Evolutionary conservation across 2,797 vertebrate species (phyloP).

Genomic region (Propithecus perrieri): DNA sequence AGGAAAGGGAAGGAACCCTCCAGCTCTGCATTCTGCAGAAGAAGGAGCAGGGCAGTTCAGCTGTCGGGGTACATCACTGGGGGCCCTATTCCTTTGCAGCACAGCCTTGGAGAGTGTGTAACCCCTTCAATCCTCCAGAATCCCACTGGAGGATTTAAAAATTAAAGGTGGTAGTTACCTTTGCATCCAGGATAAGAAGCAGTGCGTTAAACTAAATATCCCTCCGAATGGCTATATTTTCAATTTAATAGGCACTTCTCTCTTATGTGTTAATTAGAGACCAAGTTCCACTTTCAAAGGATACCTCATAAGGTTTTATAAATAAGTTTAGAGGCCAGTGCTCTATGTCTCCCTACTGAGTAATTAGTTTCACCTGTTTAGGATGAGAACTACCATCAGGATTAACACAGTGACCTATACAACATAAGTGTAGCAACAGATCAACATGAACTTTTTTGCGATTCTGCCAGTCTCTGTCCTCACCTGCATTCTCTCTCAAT

Average conservation of each 20-base stretch:
- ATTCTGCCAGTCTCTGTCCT: neutral
- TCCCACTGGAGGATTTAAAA: neutral
- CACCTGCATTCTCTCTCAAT: neutral
- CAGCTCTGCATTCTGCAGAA: neutral
- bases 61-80: rapidly evolving
- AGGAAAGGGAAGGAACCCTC: neutral
- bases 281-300: conserved; percentile 71
- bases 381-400: conserved; percentile 57
- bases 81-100: neutral
- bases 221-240: conserved; percentile 63
- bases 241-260: conserved; percentile 57
- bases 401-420: conserved; percentile 63
- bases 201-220: conserved; percentile 25
- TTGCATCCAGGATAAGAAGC: neutral
- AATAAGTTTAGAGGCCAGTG: conserved; percentile 47
- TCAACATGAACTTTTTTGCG: neutral
- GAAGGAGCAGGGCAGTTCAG: neutral
- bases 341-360: conserved; percentile 6
- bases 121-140: neutral
- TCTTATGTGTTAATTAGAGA: conserved; percentile 77
- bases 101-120: neutral
- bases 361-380: conserved; percentile 61
- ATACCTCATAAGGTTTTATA: conserved; percentile 68
- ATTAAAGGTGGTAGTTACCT: neutral
- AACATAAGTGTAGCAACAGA: neutral